phyloP scores from a whole-genome alignment of 2,113 vertebrate genomes.

The Pachyramphus minor region DNA sequence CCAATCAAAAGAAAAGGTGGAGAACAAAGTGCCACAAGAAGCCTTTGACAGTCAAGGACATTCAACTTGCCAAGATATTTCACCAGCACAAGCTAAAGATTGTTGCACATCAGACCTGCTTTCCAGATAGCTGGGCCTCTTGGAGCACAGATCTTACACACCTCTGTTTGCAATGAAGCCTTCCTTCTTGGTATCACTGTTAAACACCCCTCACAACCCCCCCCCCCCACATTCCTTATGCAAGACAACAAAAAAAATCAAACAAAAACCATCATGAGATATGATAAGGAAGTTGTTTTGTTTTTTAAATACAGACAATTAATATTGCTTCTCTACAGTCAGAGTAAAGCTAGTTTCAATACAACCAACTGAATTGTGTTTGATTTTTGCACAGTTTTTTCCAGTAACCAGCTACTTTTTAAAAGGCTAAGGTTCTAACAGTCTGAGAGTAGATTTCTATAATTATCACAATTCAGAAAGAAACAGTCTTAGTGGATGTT shows the following conservation, averaged over 20 bases:
- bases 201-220: background rate
- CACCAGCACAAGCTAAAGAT: background rate
- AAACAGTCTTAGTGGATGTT: constrained; percentile 8
- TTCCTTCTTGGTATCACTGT: background rate
- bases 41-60: background rate
- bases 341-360: background rate
- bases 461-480: background rate
- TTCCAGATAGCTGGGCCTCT: background rate
- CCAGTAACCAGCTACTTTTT: background rate
- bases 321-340: background rate
- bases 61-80: background rate
- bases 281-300: background rate
- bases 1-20: background rate
- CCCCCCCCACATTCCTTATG: background rate
- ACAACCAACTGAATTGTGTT: background rate
- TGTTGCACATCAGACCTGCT: background rate
- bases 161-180: background rate
- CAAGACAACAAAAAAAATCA: background rate
- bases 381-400: background rate
- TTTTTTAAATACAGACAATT: background rate
- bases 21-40: background rate
- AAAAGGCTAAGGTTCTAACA: constrained; percentile 36
- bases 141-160: background rate
- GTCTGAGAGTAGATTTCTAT: background rate
- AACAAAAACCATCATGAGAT: background rate